Conservation (phyloP, 2,888 invertebrate genomes). For the Lasioglossum villosulum region DNA sequence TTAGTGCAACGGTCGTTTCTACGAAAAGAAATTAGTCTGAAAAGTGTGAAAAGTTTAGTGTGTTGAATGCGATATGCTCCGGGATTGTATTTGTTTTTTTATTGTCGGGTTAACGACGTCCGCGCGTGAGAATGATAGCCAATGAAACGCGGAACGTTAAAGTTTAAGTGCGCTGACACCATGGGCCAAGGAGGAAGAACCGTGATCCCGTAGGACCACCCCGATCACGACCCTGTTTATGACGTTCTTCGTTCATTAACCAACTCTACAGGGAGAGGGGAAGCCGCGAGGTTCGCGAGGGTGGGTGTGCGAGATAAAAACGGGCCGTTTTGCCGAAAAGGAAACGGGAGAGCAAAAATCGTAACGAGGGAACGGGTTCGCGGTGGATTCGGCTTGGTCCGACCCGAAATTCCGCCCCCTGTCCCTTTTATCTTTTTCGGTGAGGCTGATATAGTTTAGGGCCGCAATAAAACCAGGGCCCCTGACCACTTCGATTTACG, state of each 20-base stretch:
- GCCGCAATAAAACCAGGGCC: conserved; percentile 69
- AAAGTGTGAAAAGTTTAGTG: conserved; percentile 11
- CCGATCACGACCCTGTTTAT: conserved; percentile 66
- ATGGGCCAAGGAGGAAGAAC: conserved; percentile 17
- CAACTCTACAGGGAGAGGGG: not conserved
- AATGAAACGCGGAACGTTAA: conserved; percentile 61
- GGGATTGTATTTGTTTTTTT: conserved; percentile 25
- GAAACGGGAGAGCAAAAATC: conserved; percentile 40
- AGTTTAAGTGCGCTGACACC: conserved; percentile 53
- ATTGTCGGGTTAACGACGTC: conserved; percentile 55
- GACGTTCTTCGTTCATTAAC: conserved; percentile 67
- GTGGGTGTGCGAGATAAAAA: conserved; percentile 56
- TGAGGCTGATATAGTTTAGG: conserved; percentile 70
- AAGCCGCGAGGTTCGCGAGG: conserved; percentile 36
- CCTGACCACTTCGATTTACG: conserved; percentile 72
- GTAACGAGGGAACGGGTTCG: conserved; percentile 38
- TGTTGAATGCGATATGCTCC: conserved; percentile 19
- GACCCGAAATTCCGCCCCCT: conserved; percentile 35
- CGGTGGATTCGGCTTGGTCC: conserved; percentile 29
- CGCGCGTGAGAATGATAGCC: conserved; percentile 68
- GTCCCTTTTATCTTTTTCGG: conserved; percentile 56
- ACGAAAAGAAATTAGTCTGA: not conserved
- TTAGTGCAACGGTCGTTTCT: not conserved
- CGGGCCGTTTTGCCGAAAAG: conserved; percentile 28
- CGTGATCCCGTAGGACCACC: conserved; percentile 66